Base-by-base conservation (phyloP, 2,888 invertebrate genomes). In the Ormyrus labotus region DNA sequence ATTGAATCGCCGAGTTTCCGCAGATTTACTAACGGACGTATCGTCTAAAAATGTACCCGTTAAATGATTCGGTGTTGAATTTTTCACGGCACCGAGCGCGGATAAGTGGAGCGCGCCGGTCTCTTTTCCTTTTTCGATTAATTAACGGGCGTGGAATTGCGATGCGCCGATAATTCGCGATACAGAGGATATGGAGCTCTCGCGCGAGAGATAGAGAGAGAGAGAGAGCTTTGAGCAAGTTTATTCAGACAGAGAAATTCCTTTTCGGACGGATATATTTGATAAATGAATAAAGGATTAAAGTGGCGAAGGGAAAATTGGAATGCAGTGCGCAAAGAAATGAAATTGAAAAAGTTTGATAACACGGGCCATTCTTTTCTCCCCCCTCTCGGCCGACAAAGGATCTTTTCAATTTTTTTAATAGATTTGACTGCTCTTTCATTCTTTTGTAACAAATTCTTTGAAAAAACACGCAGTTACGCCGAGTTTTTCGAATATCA, bases 211-310 rank as follows among this genome's bases (percentile, higher is more conserved):
- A 13, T 0, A 13, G 34, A 11, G 47, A 51, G 13, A 7, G 19
- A 8, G 57, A 47, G 48, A n/a, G 51, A 45, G 75, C 75, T 76
- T 69, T 61, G 68, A 76, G 61, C 61, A 51, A 61, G 53, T 53
- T 67, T 60, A 75, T 60, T 75, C 61, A 75, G 57, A 13, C 68
- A 55, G 58, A 48, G 68, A 61, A 61, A 68, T 58, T 47, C 34
- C 75, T 76, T 11, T 60, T 55, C 57, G 13, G 10, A 2, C 13
- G 47, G 11, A 70, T 11, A 70, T 11, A 71, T 78, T 78, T 78
- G 65, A 78, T 78, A 71, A 71, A 78, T 71, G 71, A 65, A 78
- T 71, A 71, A 69, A 78, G 78, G 78, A 78, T 78, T 78, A 77
- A 71, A 64, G 70, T 34, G 68, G 34, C 11, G 55, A 69, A 11